Percentiles rank a stretch among this genome's conserved stretches.
These are phyloP conservation scores for Gymnarchus niloticus DNA, from an alignment of 2,113 vertebrate genomes.

Conservation along the genomic window DNA sequence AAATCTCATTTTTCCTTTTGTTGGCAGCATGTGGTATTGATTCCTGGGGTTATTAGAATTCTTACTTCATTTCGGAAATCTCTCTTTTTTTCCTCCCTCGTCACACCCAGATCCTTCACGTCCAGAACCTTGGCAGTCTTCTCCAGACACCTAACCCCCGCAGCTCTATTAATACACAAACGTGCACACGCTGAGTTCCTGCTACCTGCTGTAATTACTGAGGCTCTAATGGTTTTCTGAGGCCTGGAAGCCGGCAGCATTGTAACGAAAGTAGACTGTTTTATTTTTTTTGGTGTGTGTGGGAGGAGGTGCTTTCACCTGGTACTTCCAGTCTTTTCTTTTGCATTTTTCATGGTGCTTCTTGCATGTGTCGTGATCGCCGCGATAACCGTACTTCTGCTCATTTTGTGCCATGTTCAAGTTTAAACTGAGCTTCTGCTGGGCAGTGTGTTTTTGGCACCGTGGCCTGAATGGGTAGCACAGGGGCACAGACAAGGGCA, in stretches of 20 bases:
- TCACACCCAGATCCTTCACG: neutral
- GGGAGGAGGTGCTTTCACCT: neutral
- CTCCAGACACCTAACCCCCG: neutral
- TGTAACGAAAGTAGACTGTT: constrained; percentile 1
- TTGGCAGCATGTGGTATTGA: constrained; percentile 67
- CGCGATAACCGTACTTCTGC: neutral
- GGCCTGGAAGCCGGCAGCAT: constrained; percentile 3
- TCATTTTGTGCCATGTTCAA: neutral
- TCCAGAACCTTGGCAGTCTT: neutral
- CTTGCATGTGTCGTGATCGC: neutral
- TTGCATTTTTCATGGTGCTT: neutral
- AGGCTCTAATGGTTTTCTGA: constrained; percentile 16
- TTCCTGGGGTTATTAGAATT: constrained; percentile 61
- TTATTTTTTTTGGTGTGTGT: neutral
- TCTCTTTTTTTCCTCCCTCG: constrained; percentile 28
- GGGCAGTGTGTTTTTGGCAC: neutral
- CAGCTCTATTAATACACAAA: neutral
- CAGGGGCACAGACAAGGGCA: neutral
- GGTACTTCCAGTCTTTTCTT: neutral
- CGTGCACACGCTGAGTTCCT: neutral
- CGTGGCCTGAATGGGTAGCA: neutral
- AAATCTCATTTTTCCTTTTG: constrained; percentile 62
- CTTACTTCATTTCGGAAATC: constrained; percentile 50
- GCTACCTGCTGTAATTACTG: constrained; percentile 19
- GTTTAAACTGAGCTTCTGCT: neutral